Conservation (phyloP, 2,888 invertebrate genomes). For the Pseudococcus viburni region DNA sequence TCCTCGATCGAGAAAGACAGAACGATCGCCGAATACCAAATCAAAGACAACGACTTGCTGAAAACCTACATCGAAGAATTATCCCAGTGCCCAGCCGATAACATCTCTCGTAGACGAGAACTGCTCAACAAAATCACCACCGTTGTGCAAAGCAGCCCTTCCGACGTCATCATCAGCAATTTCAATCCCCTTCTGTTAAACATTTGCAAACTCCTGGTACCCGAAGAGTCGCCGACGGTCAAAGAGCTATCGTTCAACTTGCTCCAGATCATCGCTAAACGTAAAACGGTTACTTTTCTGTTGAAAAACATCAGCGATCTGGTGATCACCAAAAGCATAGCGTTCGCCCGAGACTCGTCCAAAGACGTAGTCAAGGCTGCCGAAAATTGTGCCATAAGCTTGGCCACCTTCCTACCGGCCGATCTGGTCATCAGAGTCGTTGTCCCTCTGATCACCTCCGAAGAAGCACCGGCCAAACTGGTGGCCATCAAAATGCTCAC, state of each 20-base stretch:
- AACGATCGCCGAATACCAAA: conserved; percentile 1
- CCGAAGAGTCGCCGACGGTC: conserved; percentile 74
- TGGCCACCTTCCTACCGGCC: conserved; percentile 67
- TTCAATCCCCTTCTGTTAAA: conserved; percentile 56
- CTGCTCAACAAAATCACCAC: conserved; percentile 49
- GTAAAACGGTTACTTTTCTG: conserved; percentile 81
- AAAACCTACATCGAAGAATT: conserved; percentile 54
- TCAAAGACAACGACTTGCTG: conserved; percentile 52
- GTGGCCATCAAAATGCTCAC: conserved; percentile 94
- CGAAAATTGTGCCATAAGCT: conserved; percentile 84
- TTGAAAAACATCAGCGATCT: conserved; percentile 94
- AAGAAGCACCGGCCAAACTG: conserved; percentile 88
- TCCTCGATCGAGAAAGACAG: not conserved
- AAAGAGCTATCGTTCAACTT: conserved; percentile 74
- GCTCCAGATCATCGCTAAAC: conserved; percentile 87
- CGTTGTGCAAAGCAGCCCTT: conserved; percentile 56
- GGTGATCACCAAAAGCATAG: conserved; percentile 88
- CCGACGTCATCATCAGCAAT: conserved; percentile 62
- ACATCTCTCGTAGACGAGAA: not conserved
- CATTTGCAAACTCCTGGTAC: conserved; percentile 29
- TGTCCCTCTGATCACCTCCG: conserved; percentile 89
- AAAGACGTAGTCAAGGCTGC: conserved; percentile 83
- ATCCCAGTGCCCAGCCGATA: conserved; percentile 1
- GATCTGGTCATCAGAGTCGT: conserved; percentile 74
- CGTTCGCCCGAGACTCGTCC: conserved; percentile 83